phyloP scores from a whole-genome alignment of 2,113 vertebrate species.

The Mohoua ochrocephala region DNA sequence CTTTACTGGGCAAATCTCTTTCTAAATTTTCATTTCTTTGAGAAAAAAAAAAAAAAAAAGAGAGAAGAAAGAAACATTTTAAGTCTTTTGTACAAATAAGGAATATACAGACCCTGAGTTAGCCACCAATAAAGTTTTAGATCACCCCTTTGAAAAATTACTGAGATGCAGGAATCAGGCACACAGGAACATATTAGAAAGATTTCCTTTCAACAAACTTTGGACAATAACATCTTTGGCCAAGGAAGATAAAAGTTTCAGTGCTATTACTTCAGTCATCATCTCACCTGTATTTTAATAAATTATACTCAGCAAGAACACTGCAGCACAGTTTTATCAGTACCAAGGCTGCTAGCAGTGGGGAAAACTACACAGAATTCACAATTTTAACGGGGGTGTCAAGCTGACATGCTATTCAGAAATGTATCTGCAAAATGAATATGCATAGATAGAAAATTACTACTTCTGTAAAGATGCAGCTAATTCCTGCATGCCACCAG shows the following conservation, averaged over 20 bases:
- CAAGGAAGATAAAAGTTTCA: background rate
- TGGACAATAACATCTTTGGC: background rate
- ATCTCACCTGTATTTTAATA: background rate
- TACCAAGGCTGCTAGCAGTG: background rate
- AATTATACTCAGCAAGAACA: background rate
- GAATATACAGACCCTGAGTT: background rate
- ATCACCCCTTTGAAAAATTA: background rate
- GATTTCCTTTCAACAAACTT: background rate
- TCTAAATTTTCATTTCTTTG: constrained; percentile 74
- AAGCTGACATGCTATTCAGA: background rate
- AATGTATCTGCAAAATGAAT: background rate
- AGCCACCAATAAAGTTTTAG: background rate
- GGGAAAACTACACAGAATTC: background rate
- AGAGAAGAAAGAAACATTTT: background rate
- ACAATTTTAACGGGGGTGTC: background rate
- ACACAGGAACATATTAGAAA: background rate
- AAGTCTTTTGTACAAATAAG: background rate
- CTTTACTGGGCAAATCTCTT: background rate
- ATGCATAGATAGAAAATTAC: background rate
- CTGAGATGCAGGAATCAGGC: background rate
- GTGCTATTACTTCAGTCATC: background rate
- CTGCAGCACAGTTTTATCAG: background rate
- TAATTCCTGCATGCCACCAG: rapidly evolving
- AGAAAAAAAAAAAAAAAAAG: background rate
- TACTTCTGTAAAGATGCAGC: background rate